These are phyloP conservation scores for Hybognathus amarus DNA, from an alignment of 2,797 vertebrate genomes.

Conservation along the genomic window DNA sequence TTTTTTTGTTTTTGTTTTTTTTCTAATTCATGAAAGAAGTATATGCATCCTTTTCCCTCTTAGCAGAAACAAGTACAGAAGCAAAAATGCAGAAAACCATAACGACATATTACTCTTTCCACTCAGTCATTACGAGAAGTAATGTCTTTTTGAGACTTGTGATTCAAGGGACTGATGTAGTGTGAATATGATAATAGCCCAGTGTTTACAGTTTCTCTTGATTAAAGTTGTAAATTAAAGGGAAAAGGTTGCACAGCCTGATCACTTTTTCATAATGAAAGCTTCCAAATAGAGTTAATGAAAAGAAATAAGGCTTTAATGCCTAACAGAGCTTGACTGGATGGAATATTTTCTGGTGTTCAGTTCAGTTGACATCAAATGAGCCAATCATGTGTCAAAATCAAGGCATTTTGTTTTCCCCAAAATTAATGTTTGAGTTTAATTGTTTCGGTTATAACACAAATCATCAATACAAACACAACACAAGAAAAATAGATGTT, in stretches of 20 bases:
- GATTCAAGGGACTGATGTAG: slow-evolving; percentile 59
- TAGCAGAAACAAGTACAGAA: neutral
- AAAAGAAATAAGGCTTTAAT: slow-evolving; percentile 27
- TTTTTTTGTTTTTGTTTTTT: neutral
- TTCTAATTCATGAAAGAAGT: neutral
- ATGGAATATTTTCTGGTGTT: slow-evolving; percentile 7
- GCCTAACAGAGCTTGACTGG: slow-evolving; percentile 31
- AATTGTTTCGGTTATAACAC: neutral
- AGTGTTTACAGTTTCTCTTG: slow-evolving; percentile 64
- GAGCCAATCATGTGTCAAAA: slow-evolving; percentile 15
- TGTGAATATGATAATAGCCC: slow-evolving; percentile 57
- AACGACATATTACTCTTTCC: slow-evolving; percentile 20
- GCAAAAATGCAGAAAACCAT: neutral
- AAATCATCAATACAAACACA: neutral
- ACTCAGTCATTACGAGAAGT: slow-evolving; percentile 11
- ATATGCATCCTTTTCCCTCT: neutral
- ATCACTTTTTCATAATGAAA: slow-evolving; percentile 64
- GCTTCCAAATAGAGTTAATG: slow-evolving; percentile 34
- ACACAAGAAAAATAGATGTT: neutral
- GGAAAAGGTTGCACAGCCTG: slow-evolving; percentile 35
- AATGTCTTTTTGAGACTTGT: slow-evolving; percentile 25
- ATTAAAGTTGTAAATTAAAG: slow-evolving; percentile 58
- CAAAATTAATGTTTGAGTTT: neutral
- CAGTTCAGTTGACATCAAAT: slow-evolving; percentile 12
- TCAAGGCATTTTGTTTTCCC: neutral